phyloP scores from a whole-genome alignment of 2,113 vertebrate species.

The Hyla sarda region DNA sequence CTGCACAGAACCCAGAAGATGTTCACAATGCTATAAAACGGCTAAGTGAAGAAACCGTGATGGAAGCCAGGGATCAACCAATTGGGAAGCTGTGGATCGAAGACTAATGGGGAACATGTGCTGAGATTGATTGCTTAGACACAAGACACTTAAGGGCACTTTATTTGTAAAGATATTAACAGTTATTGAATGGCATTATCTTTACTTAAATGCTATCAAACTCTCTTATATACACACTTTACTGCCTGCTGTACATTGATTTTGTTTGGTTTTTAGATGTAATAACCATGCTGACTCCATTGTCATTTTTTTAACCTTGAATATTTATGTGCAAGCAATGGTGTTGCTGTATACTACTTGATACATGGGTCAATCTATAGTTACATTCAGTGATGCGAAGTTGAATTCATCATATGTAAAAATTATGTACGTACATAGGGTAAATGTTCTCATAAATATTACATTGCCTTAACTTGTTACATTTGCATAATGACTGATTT shows the following conservation, averaged over 20 bases:
- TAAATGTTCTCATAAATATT: background rate
- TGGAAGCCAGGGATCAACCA: constrained; percentile 66
- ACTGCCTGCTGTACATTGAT: background rate
- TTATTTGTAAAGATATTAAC: background rate
- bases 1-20: constrained; percentile 80
- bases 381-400: background rate
- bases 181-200: no score
- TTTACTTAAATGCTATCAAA: no score
- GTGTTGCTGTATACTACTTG: no score
- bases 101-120: background rate
- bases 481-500: background rate
- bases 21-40: constrained; percentile 81
- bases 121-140: background rate
- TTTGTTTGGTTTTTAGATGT: background rate
- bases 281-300: background rate
- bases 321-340: background rate
- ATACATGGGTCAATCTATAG: background rate
- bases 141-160: background rate
- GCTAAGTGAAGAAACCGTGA: constrained; percentile 72
- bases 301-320: background rate
- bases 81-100: constrained; percentile 82
- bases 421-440: background rate
- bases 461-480: background rate
- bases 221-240: background rate
- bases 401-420: background rate